Conservation (phyloP, 2,888 invertebrate genomes). For the Acanthococcus lagerstroemiae region DNA sequence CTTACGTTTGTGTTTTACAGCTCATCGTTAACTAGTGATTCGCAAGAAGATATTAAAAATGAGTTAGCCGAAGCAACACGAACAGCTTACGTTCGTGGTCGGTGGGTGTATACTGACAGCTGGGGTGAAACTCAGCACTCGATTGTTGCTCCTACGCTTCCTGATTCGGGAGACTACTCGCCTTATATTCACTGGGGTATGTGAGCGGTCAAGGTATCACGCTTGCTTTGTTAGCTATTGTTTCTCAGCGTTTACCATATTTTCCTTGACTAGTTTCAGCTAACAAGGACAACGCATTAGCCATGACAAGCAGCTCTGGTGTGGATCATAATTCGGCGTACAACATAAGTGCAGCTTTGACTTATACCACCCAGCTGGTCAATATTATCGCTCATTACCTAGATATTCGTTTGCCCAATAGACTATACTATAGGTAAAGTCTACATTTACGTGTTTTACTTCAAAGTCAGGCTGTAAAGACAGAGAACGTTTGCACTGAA, state of each 20-base stretch:
- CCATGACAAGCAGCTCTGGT: constrained; percentile 44
- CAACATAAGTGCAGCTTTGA: constrained; percentile 68
- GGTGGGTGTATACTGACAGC: constrained; percentile 60
- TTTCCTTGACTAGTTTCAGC: constrained; percentile 46
- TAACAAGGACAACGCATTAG: constrained; percentile 47
- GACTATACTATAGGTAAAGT: constrained; percentile 59
- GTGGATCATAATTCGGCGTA: constrained; percentile 58
- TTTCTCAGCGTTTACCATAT: no score
- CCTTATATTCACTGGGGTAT: constrained; percentile 68
- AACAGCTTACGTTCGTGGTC: constrained; percentile 67
- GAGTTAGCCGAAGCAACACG: constrained; percentile 63
- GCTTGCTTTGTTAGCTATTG: neutral
- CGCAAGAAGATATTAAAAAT: constrained; percentile 39
- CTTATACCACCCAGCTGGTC: constrained; percentile 75
- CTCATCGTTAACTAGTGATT: constrained; percentile 8
- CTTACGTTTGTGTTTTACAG: constrained; percentile 22
- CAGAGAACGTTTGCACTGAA: no score
- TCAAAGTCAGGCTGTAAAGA: no score
- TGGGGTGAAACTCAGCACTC: constrained; percentile 57
- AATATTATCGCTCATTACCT: constrained; percentile 72
- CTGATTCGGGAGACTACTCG: constrained; percentile 73
- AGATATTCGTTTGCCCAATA: constrained; percentile 69
- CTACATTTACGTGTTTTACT: no score
- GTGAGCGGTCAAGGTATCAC: no score
- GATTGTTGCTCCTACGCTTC: constrained; percentile 74